A percentile compares a stretch with the other conserved stretches of the same genome.
phyloP scores from a whole-genome alignment of 2,113 vertebrate species.

The Progne subis region DNA sequence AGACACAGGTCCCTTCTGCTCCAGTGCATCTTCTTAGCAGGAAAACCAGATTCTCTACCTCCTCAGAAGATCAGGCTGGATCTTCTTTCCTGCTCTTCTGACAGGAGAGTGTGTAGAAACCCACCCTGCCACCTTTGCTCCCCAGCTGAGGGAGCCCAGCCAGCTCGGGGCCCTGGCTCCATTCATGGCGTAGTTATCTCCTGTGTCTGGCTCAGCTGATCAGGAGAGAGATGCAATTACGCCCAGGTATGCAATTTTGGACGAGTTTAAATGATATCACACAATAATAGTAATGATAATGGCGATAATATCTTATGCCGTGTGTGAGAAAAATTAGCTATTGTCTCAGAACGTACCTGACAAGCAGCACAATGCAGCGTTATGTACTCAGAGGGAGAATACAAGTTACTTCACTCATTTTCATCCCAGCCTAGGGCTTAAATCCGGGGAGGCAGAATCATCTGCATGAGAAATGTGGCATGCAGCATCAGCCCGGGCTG shows the following conservation, averaged over 20 bases:
- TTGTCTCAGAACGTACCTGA: not conserved
- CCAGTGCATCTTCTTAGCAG: not conserved
- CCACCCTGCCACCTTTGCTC: not conserved
- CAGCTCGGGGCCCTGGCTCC: not conserved
- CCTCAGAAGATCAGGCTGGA: not conserved
- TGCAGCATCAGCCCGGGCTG: not conserved
- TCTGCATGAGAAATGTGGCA: not conserved
- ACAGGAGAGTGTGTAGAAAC: not conserved
- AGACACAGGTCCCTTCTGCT: not conserved
- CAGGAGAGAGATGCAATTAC: not conserved
- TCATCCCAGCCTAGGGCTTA: not conserved
- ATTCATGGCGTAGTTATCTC: not conserved
- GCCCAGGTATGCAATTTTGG: constrained; percentile 24
- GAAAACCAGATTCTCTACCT: not conserved
- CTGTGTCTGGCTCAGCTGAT: constrained; percentile 10
- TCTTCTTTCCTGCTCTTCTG: not conserved
- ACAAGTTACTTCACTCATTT: not conserved
- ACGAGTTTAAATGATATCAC: not conserved
- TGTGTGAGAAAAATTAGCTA: not conserved
- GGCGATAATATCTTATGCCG: not conserved
- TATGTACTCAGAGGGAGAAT: not conserved
- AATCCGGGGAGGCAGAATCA: not conserved
- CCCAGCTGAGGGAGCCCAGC: not conserved
- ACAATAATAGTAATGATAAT: not conserved
- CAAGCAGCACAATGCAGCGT: not conserved